Evolutionary conservation across 2,113 vertebrate genomes (phyloP).

Genomic region (Pundamilia nyererei): DNA sequence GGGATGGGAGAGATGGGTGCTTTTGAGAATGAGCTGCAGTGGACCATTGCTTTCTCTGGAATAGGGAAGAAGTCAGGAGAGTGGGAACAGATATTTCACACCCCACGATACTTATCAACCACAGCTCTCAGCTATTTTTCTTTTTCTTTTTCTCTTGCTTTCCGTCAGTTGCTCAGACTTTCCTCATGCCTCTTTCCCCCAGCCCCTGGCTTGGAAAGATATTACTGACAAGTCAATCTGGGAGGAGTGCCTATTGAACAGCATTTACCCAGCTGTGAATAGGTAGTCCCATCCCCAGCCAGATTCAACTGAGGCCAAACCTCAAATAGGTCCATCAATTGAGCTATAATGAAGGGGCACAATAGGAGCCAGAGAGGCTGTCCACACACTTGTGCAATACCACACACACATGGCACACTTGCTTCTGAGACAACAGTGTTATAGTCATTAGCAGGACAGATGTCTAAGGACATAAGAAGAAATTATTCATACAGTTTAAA

Average conservation of each 20-base stretch:
- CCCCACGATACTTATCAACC: conserved; percentile 31
- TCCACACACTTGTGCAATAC: conserved; percentile 4
- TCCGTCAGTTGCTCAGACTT: conserved; percentile 12
- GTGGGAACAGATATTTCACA: conserved; percentile 14
- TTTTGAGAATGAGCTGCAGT: background rate
- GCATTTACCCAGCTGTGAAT: conserved; percentile 58
- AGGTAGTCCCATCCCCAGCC: conserved; percentile 24
- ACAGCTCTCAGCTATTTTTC: conserved; percentile 4
- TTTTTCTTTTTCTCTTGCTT: background rate
- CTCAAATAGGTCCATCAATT: conserved; percentile 57
- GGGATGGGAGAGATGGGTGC: background rate
- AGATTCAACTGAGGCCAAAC: conserved; percentile 37
- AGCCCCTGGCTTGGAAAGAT: conserved; percentile 23
- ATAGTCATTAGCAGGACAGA: conserved; percentile 7
- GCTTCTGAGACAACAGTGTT: conserved; percentile 8
- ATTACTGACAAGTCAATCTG: conserved; percentile 59
- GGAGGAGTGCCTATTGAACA: conserved; percentile 47
- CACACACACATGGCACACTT: background rate
- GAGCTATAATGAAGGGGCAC: conserved; percentile 48
- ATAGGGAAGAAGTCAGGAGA: background rate
- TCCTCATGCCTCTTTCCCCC: background rate
- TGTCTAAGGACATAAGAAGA: background rate
- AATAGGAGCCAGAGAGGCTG: conserved; percentile 28
- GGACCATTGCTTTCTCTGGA: background rate
- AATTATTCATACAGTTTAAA: background rate